Conservation (phyloP, 1,140 invertebrate species). For the Ceratitis capitata region DNA sequence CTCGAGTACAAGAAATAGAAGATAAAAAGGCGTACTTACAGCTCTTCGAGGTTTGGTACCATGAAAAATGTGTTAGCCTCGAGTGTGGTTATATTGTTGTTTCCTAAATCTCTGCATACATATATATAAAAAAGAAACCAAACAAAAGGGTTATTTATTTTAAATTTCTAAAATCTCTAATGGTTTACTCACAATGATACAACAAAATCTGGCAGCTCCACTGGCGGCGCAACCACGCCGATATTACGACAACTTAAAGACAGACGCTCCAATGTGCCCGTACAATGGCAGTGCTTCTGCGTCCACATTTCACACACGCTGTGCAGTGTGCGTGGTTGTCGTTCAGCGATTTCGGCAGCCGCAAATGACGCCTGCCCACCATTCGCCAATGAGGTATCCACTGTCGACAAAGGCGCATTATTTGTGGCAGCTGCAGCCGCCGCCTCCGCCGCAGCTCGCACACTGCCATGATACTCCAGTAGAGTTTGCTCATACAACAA, state of each 20-base stretch:
- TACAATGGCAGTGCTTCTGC: constrained; percentile 60
- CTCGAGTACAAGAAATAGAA: no score
- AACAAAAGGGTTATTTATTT: no score
- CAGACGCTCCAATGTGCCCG: constrained; percentile 53
- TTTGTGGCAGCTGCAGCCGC: background rate
- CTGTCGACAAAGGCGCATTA: constrained; percentile 17
- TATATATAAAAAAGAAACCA: background rate
- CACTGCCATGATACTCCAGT: constrained; percentile 57
- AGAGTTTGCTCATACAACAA: constrained; percentile 62
- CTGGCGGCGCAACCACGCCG: constrained; percentile 56
- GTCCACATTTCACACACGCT: constrained; percentile 57
- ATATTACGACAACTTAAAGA: constrained; percentile 58
- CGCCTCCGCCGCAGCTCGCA: background rate
- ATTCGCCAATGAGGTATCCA: no score
- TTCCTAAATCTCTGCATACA: constrained; percentile 61
- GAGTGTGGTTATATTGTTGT: constrained; percentile 68
- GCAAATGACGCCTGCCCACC: background rate
- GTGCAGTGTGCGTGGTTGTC: constrained; percentile 50
- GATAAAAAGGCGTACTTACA: no score
- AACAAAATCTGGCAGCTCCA: constrained; percentile 57
- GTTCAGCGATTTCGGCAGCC: background rate
- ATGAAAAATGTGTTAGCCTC: constrained; percentile 65
- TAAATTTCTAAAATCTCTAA: background rate
- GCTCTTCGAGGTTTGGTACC: constrained; percentile 66
- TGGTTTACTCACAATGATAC: constrained; percentile 56